Conservation (phyloP, 2,797 vertebrate species). For the Takifugu ocellatus region DNA sequence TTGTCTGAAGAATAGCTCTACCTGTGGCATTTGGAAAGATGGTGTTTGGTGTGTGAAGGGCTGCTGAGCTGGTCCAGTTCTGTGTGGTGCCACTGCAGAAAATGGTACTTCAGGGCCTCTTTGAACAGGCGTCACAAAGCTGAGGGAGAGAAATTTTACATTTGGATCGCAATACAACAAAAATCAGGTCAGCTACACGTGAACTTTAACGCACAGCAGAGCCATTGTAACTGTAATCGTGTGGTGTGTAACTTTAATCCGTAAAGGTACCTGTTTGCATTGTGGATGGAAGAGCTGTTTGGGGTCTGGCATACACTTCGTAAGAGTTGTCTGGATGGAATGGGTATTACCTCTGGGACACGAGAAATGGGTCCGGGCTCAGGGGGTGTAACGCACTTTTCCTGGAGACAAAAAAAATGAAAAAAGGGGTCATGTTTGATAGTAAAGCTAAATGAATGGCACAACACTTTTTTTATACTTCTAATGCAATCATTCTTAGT, state of each 20-base stretch:
- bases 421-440: background rate
- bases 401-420: constrained; percentile 52
- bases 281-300: constrained; percentile 62
- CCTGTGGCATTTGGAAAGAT: constrained; percentile 62
- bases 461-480: too few species aligned
- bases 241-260: too few species aligned
- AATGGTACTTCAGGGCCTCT: constrained; percentile 66
- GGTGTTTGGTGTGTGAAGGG: constrained; percentile 60
- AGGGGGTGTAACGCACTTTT: constrained; percentile 64
- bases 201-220: too few species aligned
- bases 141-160: constrained; percentile 20
- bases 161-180: too few species aligned
- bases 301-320: constrained; percentile 79
- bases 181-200: too few species aligned
- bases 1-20: constrained; percentile 18
- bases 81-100: constrained; percentile 77
- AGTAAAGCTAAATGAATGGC: background rate
- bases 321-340: constrained; percentile 66
- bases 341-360: constrained; percentile 63
- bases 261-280: constrained; percentile 60
- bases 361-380: constrained; percentile 60
- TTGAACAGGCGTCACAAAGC: constrained; percentile 82
- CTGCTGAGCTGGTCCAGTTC: constrained; percentile 54
- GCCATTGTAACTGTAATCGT: too few species aligned
- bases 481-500: too few species aligned